These are phyloP conservation scores for Epinephelus coioides DNA, from an alignment of 2,797 vertebrate species.

Conservation along the genomic window DNA sequence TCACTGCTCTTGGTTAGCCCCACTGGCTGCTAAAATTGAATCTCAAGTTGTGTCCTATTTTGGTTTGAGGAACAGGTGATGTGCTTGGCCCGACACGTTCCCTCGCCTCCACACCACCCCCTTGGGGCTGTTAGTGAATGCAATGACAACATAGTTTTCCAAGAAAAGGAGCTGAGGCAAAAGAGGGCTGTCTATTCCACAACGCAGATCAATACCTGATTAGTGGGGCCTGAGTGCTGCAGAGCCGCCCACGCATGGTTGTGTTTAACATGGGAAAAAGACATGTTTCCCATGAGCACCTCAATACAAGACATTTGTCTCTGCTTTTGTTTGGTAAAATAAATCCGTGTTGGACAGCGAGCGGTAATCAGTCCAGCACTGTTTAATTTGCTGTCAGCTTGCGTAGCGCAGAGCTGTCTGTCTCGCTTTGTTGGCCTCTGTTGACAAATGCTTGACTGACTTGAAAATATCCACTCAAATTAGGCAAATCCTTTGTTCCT, in stretches of 20 bases:
- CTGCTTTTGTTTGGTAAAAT: slow-evolving; percentile 77
- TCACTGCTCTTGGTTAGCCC: slow-evolving; percentile 61
- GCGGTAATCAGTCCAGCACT: slow-evolving; percentile 72
- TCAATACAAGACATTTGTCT: slow-evolving; percentile 73
- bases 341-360: slow-evolving; percentile 73
- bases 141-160: slow-evolving; percentile 77
- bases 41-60: slow-evolving; percentile 87
- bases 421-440: slow-evolving; percentile 81
- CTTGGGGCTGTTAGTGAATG: slow-evolving; percentile 76
- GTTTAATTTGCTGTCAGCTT: slow-evolving; percentile 79
- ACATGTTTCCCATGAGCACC: slow-evolving; percentile 64
- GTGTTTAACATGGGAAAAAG: slow-evolving; percentile 58
- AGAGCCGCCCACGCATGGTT: slow-evolving; percentile 32
- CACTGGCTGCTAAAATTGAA: slow-evolving; percentile 84
- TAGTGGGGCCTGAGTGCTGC: slow-evolving; percentile 28
- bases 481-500: slow-evolving; percentile 80
- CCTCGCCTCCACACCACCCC: slow-evolving; percentile 68
- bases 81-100: slow-evolving; percentile 67
- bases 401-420: slow-evolving; percentile 72
- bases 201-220: slow-evolving; percentile 63
- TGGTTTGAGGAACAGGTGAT: slow-evolving; percentile 85
- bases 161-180: slow-evolving; percentile 66
- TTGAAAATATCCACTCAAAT: slow-evolving; percentile 83
- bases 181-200: slow-evolving; percentile 17
- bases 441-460: slow-evolving; percentile 84